Percentiles rank a stretch among this genome's conserved stretches.
These are phyloP conservation scores for Scyliorhinus canicula DNA, from an alignment of 2,797 vertebrate genomes.

Conservation along the genomic window DNA sequence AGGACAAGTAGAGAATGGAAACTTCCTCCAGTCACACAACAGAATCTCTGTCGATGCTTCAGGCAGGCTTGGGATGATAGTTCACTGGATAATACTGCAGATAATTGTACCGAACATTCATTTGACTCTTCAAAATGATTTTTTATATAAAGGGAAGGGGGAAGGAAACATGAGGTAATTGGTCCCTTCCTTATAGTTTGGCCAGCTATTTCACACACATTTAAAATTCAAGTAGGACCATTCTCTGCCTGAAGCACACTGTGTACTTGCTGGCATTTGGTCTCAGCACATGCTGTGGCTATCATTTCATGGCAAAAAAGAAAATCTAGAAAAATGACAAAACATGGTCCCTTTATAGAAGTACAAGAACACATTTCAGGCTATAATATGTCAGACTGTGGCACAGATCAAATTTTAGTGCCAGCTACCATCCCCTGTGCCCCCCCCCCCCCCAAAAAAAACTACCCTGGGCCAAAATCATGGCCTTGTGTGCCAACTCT, in stretches of 20 bases:
- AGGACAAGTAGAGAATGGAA: neutral
- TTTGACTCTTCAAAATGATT: neutral
- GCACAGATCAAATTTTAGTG: neutral
- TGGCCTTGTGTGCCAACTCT: neutral
- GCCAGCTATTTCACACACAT: neutral
- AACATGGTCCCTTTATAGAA: neutral
- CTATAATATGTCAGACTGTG: neutral
- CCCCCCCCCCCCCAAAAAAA: neutral
- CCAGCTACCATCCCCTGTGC: neutral
- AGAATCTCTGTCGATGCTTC: neutral
- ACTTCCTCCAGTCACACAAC: neutral
- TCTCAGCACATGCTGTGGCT: neutral
- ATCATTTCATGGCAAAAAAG: neutral
- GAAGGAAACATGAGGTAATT: neutral
- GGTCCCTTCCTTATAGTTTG: neutral
- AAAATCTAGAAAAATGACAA: neutral
- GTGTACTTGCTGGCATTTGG: neutral
- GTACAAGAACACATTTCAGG: neutral
- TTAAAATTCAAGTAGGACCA: neutral
- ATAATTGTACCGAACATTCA: neutral
- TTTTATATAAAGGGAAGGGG: neutral
- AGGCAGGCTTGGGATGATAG: neutral
- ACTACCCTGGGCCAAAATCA: neutral
- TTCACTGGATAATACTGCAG: conserved; percentile 8
- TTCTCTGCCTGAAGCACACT: neutral